Conservation (phyloP, 2,888 invertebrate genomes). For the Lacanobia oleracea region DNA sequence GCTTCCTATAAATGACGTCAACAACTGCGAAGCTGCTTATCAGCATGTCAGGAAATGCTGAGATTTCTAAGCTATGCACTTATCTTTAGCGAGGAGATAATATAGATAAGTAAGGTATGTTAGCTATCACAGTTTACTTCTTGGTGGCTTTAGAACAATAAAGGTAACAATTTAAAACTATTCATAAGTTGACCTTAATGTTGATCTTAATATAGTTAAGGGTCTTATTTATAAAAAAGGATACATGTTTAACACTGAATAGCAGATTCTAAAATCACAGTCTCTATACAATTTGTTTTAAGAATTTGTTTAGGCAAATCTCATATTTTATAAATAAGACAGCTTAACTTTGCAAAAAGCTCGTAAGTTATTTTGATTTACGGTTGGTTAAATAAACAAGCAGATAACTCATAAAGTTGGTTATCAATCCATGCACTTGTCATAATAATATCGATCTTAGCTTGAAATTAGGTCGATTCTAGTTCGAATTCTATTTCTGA, state of each 20-base stretch:
- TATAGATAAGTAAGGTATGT: constrained; percentile 57
- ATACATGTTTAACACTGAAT: too few species aligned
- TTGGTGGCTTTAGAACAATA: not conserved
- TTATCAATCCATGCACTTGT: constrained; percentile 10
- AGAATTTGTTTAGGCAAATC: too few species aligned
- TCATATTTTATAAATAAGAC: too few species aligned
- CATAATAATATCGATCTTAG: constrained; percentile 18
- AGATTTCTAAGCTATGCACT: constrained; percentile 44
- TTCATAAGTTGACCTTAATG: not conserved
- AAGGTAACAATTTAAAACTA: constrained; percentile 2
- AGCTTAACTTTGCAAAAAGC: too few species aligned
- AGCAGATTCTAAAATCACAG: too few species aligned
- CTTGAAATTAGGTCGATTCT: constrained; percentile 31
- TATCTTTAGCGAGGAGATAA: constrained; percentile 52
- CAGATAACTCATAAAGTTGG: constrained; percentile 19
- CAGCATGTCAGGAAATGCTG: constrained; percentile 35
- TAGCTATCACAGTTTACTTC: constrained; percentile 20
- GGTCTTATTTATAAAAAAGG: not conserved
- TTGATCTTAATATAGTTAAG: not conserved
- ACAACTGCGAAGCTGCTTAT: constrained; percentile 24
- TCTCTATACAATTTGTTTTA: too few species aligned
- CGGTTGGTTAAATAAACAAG: constrained; percentile 9
- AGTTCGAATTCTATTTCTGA: constrained; percentile 36
- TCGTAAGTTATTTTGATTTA: constrained; percentile 4
- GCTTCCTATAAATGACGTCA: constrained; percentile 36